These are phyloP conservation scores for Lampris incognitus DNA, from an alignment of 2,113 vertebrate species.

Conservation along the genomic window DNA sequence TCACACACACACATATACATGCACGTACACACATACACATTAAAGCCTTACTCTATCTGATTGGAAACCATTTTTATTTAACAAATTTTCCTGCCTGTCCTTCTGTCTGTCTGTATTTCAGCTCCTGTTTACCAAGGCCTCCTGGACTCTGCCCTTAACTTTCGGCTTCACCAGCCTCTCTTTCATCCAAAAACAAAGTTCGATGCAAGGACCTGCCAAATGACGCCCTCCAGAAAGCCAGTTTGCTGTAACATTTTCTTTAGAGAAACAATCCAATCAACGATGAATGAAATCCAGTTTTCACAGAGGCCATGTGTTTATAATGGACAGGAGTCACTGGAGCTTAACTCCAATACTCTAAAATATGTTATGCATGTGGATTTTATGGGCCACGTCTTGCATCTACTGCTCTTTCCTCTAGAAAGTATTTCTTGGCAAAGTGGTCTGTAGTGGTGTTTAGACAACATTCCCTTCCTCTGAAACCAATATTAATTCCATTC, in stretches of 20 bases:
- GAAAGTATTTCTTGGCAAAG: not conserved
- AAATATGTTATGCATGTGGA: not conserved
- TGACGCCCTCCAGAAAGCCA: not conserved
- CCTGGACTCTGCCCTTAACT: not conserved
- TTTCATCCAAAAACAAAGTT: not conserved
- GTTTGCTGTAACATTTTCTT: conserved; percentile 8
- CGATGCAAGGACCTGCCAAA: not conserved
- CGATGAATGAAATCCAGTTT: not conserved
- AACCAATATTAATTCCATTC: not conserved
- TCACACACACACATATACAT: conserved; percentile 4
- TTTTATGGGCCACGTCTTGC: not conserved
- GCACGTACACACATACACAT: not conserved
- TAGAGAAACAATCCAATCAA: conserved; percentile 20
- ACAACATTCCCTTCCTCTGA: not conserved
- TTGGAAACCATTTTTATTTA: not conserved
- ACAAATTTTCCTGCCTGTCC: not conserved
- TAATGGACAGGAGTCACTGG: not conserved
- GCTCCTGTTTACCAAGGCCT: not conserved
- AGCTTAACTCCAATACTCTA: not conserved
- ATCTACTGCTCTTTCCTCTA: not conserved
- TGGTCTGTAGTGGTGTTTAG: not conserved
- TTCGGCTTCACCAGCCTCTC: not conserved
- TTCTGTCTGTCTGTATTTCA: conserved; percentile 4
- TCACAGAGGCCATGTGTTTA: conserved; percentile 7
- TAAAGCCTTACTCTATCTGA: not conserved